Percentiles rank a stretch among this genome's conserved stretches.
These are phyloP conservation scores for Otus sunia DNA, from an alignment of 2,113 vertebrate species.

Conservation along the genomic window DNA sequence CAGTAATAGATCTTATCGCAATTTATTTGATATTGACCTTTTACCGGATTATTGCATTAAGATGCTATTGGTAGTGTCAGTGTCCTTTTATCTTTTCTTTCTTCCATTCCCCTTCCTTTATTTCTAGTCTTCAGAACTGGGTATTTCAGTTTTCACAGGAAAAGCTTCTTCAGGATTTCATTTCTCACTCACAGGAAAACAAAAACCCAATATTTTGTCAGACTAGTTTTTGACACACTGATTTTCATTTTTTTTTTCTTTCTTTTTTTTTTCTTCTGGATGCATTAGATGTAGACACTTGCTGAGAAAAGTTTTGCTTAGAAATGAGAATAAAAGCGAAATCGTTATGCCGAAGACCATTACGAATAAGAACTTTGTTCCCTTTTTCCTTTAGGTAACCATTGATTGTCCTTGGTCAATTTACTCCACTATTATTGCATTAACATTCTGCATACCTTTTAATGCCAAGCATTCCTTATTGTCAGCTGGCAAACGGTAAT, in stretches of 20 bases:
- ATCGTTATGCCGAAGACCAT: background rate
- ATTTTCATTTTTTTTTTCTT: background rate
- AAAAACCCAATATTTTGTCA: background rate
- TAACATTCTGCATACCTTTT: constrained; percentile 95
- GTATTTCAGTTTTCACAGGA: background rate
- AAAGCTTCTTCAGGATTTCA: background rate
- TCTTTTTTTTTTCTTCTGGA: background rate
- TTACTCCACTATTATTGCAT: constrained; percentile 92
- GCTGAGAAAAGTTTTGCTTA: background rate
- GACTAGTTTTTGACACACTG: background rate
- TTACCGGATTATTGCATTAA: background rate
- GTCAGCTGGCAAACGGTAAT: constrained; percentile 90
- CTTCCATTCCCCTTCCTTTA: background rate
- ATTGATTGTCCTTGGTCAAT: constrained; percentile 99
- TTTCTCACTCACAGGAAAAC: background rate
- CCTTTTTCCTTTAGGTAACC: constrained; percentile 82
- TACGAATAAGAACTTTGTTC: background rate
- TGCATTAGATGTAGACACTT: background rate
- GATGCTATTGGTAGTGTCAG: background rate
- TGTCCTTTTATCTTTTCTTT: background rate
- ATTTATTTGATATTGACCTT: background rate
- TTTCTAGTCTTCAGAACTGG: background rate
- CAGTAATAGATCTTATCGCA: background rate
- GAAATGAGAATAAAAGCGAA: background rate
- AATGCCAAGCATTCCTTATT: constrained; percentile 89